phyloP scores from a whole-genome alignment of 2,888 invertebrate genomes.

The Pteria penguin region DNA sequence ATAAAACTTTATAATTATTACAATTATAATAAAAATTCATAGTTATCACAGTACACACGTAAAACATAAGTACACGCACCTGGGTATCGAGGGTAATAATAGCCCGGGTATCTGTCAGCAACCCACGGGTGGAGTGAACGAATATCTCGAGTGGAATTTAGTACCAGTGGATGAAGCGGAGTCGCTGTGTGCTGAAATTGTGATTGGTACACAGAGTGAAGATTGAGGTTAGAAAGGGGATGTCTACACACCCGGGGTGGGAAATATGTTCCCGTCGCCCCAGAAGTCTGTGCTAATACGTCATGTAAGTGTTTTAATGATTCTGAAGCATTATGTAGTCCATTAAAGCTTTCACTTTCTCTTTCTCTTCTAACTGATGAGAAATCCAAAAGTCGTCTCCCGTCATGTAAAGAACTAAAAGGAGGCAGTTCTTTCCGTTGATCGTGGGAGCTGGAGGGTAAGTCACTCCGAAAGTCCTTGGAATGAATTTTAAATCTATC shows the following conservation, averaged over 20 bases:
- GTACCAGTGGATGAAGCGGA: slow-evolving; percentile 55
- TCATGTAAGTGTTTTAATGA: slow-evolving; percentile 61
- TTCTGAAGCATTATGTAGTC: slow-evolving; percentile 32
- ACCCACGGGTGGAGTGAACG: slow-evolving; percentile 59
- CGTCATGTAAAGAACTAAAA: neutral
- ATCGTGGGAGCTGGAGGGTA: neutral
- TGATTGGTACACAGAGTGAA: slow-evolving; percentile 49
- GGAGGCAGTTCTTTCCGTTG: neutral
- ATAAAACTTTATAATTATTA: too few relatives aligned
- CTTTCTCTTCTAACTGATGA: slow-evolving; percentile 16
- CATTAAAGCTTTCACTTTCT: slow-evolving; percentile 4
- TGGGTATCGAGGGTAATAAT: slow-evolving; percentile 59
- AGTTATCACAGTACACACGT: too few relatives aligned
- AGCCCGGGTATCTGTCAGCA: slow-evolving; percentile 56
- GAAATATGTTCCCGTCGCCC: slow-evolving; percentile 43
- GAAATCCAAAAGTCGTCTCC: slow-evolving; percentile 13
- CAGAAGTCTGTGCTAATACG: slow-evolving; percentile 53
- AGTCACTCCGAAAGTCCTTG: neutral
- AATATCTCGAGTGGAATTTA: slow-evolving; percentile 55
- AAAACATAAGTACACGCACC: too few relatives aligned
- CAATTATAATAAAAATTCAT: too few relatives aligned
- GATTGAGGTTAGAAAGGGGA: slow-evolving; percentile 50
- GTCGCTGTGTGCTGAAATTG: slow-evolving; percentile 50
- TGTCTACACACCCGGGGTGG: slow-evolving; percentile 53
- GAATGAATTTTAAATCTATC: neutral